Evolutionary conservation across 92 coral and sea anemone genomes (phyloP).

Genomic region (Plumapathes pennacea): DNA sequence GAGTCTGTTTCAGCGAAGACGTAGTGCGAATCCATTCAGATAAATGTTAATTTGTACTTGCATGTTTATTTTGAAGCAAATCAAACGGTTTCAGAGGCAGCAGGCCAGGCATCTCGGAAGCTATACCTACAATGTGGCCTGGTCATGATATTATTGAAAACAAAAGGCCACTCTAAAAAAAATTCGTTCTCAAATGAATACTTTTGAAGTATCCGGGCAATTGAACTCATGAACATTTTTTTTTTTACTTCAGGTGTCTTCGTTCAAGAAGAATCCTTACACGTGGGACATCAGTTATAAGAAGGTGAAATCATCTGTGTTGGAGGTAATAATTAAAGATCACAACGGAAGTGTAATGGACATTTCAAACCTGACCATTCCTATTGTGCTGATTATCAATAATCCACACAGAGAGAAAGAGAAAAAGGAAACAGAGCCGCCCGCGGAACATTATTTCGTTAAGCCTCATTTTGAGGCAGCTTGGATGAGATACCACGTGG

Average conservation of each 20-base stretch:
- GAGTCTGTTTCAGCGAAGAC: too few species aligned
- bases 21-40: too few species aligned
- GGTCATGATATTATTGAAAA: too few species aligned
- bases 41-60: too few species aligned
- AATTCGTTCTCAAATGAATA: too few species aligned
- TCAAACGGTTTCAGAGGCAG: too few species aligned
- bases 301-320: slow-evolving; percentile 58
- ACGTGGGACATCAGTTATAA: slow-evolving; percentile 63
- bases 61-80: too few species aligned
- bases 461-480: slow-evolving; percentile 42
- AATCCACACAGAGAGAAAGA: slow-evolving; percentile 30
- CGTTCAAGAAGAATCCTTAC: slow-evolving; percentile 60
- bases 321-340: slow-evolving; percentile 55
- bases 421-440: slow-evolving; percentile 23
- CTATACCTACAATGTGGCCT: too few species aligned
- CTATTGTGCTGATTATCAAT: slow-evolving; percentile 44
- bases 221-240: too few species aligned
- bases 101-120: too few species aligned
- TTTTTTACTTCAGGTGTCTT: slow-evolving; percentile 40
- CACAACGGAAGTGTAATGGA: slow-evolving; percentile 3
- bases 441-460: slow-evolving; percentile 20
- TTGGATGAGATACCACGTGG: slow-evolving; percentile 58
- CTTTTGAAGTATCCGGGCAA: too few species aligned
- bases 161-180: too few species aligned
- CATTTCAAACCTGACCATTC: slow-evolving; percentile 36